Evolutionary conservation across 1,140 invertebrate genomes (phyloP), one percentile per base, ranked within the genome.

Genomic region (Drosophila setifemur): DNA sequence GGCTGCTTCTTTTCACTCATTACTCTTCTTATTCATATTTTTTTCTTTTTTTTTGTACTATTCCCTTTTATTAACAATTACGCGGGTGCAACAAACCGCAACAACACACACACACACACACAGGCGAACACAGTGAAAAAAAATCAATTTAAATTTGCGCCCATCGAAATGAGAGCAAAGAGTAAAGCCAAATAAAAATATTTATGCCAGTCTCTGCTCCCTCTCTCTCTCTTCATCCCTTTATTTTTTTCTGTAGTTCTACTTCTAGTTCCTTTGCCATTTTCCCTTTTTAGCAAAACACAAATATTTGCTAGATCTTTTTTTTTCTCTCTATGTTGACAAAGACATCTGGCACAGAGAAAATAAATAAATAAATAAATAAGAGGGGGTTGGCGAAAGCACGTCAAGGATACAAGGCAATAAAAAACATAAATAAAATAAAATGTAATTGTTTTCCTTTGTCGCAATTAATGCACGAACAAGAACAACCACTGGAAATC

Each of bases 81-180:
- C 48, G 48, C 23, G 47, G 57, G 35, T 47, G 54, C 75, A 71
- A n/a, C 54, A 68, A 73, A 50, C 48, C 61, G 47, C 43, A 50
- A 70, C 45, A 52, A 28, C 9, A 50, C 18, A 47, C 29, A 44
- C 21, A 18, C 21, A 39, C n/a, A 43, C 16, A n/a, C 18, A 26
- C 16, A 47, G 2, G 5, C 3, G 6, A 40, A 33, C 7, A 48
- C 19, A 31, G 19, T 28, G 23, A 48, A 37, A 58, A 71, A 76
- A 83, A 82, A 82, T 82, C 77, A 82, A 82, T 82, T 81, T 53
- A 73, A 77, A 64, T 77, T 69, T 54, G 60, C 52, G 57, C 37
- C 55, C 75, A 78, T 35, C 63, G 14, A 47, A 21, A 16, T 1
- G 7, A 9, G 8, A 49, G 11, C 11, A 33, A 19, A 14, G 14